Evolutionary conservation across 2,797 vertebrate genomes (phyloP).

Genomic region (Buceros bicornis): DNA sequence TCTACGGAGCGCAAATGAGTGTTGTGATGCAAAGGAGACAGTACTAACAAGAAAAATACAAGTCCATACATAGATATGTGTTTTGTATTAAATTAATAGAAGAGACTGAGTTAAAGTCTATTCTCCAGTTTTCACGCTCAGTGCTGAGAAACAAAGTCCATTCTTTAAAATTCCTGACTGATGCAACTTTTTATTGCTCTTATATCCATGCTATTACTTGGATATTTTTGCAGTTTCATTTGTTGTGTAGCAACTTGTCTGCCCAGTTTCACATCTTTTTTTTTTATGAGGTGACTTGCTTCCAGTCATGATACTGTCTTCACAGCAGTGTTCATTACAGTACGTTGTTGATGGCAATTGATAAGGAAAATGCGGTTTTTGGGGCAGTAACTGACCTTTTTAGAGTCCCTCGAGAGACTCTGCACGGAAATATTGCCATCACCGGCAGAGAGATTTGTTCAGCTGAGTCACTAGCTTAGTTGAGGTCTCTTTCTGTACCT

Average conservation of each 20-base stretch:
- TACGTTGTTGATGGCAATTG: neutral
- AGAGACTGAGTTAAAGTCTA: neutral
- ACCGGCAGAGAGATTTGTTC: neutral
- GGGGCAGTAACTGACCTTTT: neutral
- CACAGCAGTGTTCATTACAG: neutral
- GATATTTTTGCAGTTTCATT: neutral
- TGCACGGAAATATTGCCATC: neutral
- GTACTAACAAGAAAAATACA: neutral
- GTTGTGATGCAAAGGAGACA: neutral
- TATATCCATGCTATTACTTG: neutral
- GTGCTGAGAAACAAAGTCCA: neutral
- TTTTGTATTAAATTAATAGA: neutral
- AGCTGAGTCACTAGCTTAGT: rapidly evolving
- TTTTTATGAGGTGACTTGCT: neutral
- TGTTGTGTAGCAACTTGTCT: neutral
- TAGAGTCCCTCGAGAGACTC: neutral
- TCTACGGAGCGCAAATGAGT: neutral
- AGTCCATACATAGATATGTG: neutral
- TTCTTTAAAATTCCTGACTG: neutral
- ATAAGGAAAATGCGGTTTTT: neutral
- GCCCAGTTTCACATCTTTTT: neutral
- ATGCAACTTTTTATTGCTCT: neutral
- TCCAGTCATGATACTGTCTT: neutral
- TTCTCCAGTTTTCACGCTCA: neutral
- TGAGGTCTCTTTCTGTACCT: neutral